A percentile compares a stretch with the other conserved stretches of the same genome.
phyloP scores from a whole-genome alignment of 2,888 invertebrate genomes.

The Erannis defoliaria region DNA sequence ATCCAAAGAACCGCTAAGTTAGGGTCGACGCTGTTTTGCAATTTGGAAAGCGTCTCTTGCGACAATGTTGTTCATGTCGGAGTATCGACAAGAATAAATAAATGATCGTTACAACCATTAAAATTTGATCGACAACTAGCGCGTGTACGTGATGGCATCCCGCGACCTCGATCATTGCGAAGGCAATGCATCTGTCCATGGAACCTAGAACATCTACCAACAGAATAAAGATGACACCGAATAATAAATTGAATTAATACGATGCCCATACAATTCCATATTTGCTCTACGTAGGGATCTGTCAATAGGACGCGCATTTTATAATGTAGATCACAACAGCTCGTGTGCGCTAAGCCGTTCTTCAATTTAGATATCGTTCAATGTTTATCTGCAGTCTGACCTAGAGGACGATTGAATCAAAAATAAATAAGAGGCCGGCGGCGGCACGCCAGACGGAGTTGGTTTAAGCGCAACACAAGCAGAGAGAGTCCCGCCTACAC shows the following conservation, averaged over 20 bases:
- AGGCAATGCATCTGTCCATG: constrained; percentile 51
- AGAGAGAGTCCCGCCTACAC: constrained; percentile 26
- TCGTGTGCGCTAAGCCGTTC: constrained; percentile 4
- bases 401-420: constrained; percentile 55
- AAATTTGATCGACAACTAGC: constrained; percentile 66
- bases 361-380: constrained; percentile 17
- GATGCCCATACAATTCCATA: no score
- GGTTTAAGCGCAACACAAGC: constrained; percentile 22
- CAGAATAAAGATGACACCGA: constrained; percentile 19
- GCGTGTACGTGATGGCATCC: constrained; percentile 65
- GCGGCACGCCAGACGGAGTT: constrained; percentile 33
- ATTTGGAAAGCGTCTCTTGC: constrained; percentile 7
- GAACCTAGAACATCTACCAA: constrained; percentile 45
- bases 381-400: constrained; percentile 48
- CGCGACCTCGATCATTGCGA: constrained; percentile 56
- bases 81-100: constrained; percentile 56
- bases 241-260: constrained; percentile 13
- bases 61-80: constrained; percentile 15
- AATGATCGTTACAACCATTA: constrained; percentile 61
- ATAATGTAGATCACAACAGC: neutral
- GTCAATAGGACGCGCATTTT: constrained; percentile 8
- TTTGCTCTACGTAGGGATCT: neutral
- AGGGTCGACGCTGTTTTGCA: constrained; percentile 25
- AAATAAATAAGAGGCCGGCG: constrained; percentile 59
- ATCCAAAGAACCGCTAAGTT: constrained; percentile 19